A percentile compares a stretch with the other conserved stretches of the same genome.
Evolutionary conservation across 2,888 invertebrate species (phyloP).

Genomic region (Sphaerophoria rueppellii): DNA sequence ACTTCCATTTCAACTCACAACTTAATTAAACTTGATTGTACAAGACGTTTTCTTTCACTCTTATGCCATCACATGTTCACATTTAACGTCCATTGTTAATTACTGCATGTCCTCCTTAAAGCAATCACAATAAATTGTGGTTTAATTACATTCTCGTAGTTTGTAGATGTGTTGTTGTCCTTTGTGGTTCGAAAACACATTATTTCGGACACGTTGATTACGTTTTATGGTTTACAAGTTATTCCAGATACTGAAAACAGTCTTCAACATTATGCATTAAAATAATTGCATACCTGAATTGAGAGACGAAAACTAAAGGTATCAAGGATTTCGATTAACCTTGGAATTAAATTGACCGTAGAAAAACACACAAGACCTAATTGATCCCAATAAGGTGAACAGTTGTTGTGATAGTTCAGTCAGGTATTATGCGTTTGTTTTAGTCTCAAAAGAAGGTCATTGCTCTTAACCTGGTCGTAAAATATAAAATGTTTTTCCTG

Average conservation of each 20-base stretch:
- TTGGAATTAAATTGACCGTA: neutral
- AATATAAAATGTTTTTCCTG: no score
- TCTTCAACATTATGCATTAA: neutral
- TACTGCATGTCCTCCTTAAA: slow-evolving; percentile 31
- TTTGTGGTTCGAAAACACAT: slow-evolving; percentile 48
- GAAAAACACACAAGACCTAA: no score
- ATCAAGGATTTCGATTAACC: neutral
- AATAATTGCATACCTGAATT: neutral
- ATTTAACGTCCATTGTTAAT: slow-evolving; percentile 55
- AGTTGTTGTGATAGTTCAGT: no score
- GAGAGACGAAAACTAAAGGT: neutral
- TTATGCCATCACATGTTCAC: slow-evolving; percentile 12
- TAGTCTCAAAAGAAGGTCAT: no score
- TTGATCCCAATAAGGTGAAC: no score
- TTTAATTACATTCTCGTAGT: slow-evolving; percentile 47
- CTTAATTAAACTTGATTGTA: slow-evolving; percentile 2
- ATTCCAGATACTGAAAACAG: neutral
- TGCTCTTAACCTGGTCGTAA: no score
- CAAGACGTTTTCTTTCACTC: neutral
- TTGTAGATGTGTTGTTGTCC: slow-evolving; percentile 22
- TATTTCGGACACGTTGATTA: slow-evolving; percentile 55
- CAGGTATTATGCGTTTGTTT: no score
- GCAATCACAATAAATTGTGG: slow-evolving; percentile 53
- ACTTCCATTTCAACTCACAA: neutral
- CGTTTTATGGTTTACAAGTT: slow-evolving; percentile 40